Base-by-base conservation (phyloP, 2,888 invertebrate genomes). In the Amphipyra berbera region DNA sequence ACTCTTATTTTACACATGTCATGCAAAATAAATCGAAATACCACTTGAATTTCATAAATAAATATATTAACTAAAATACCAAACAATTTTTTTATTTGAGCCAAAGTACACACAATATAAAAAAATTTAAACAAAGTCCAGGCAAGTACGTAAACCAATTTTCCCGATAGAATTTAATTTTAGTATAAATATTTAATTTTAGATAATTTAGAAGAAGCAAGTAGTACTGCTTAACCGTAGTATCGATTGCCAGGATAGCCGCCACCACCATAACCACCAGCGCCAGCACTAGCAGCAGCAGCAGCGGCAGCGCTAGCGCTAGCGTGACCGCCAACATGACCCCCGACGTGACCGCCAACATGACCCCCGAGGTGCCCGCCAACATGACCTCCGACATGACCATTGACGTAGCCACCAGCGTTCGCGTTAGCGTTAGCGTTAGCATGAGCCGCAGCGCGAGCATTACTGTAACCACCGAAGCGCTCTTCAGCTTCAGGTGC, bases 21-120 rank as follows among this genome's bases (percentile, higher is more conserved):
- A 8, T 8, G 8, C n/a, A 27, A 41, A 10, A 3, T 30, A 15
- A 42, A 41, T 9, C 1, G 33, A 41, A 42, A 15, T 33, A 41
- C 14, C 14, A 33, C 10, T 7, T 42, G 42, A 42, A 35, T 42
- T 53, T 14, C 33, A 35, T 53, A 15, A 42, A 66, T 67, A 54
- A 9, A 46, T 67, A 54, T 67, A 67, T 38, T 66, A 53, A 45
- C 35, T 65, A 41, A 59, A 66, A 46, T 33, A 38, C 48, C 53
- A 14, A 38, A 66, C 10, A 33, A 0, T 59, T 44, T 52, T 54
- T 50, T 53, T 10, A 40, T 52, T 21, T 42, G 14, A 38, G 14
- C 48, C 58, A 48, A 49, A 42, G 10, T 41, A 8, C 8, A 53
- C 14, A 14, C 6, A 30, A 44, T 50, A 42, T 12, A 12, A 33